These are phyloP conservation scores for Wasmannia auropunctata DNA, from an alignment of 1,140 invertebrate genomes.

Conservation along the genomic window DNA sequence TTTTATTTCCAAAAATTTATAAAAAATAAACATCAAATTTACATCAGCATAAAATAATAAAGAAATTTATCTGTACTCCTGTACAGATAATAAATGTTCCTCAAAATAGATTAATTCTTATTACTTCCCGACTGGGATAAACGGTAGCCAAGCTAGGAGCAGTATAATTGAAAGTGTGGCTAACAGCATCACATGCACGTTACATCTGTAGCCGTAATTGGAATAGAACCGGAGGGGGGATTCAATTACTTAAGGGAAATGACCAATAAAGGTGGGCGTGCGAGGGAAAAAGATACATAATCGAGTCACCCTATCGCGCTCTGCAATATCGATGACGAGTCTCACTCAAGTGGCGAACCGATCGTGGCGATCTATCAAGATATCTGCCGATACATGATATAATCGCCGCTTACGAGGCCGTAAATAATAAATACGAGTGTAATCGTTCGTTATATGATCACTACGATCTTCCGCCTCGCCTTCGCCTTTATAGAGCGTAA, in stretches of 20 bases:
- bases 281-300: conserved; percentile 54
- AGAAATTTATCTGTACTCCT: neutral
- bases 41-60: neutral
- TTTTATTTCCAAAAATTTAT: neutral
- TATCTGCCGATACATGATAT: conserved; percentile 46
- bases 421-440: conserved; percentile 57
- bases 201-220: conserved; percentile 14
- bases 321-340: conserved; percentile 66
- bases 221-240: conserved; percentile 36
- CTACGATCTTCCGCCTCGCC: conserved; percentile 42
- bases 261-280: conserved; percentile 65
- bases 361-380: conserved; percentile 54
- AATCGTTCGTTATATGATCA: conserved; percentile 36
- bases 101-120: neutral
- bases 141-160: neutral
- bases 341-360: conserved; percentile 47
- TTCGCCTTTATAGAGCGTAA: conserved; percentile 65
- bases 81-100: neutral
- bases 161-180: conserved; percentile 21
- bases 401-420: conserved; percentile 1
- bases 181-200: conserved; percentile 6
- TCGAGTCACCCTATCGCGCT: conserved; percentile 59
- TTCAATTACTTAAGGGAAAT: conserved; percentile 74
- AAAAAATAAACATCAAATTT: neutral
- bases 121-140: neutral